Conservation (phyloP, 2,113 vertebrate genomes). For the Megaleporinus macrocephalus region DNA sequence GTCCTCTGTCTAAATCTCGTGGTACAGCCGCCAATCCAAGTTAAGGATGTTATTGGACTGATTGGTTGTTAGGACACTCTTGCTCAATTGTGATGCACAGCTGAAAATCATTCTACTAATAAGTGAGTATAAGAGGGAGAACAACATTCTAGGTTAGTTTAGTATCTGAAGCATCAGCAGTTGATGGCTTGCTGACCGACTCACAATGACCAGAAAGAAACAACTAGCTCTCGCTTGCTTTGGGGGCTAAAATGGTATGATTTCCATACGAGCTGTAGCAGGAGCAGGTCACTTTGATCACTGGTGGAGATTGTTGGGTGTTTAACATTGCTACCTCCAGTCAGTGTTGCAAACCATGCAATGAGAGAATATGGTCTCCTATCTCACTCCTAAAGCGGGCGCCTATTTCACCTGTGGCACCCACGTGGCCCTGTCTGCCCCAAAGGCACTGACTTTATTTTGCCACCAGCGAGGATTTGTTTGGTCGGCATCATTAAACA, state of each 20-base stretch:
- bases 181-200: too few relatives aligned
- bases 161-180: too few relatives aligned
- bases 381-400: background rate
- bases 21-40: too few relatives aligned
- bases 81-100: too few relatives aligned
- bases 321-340: background rate
- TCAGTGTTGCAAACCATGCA: background rate
- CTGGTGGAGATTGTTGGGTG: background rate
- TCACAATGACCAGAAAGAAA: too few relatives aligned
- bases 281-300: background rate
- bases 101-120: too few relatives aligned
- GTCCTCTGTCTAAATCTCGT: too few relatives aligned
- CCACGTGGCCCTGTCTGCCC: background rate
- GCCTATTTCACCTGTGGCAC: background rate
- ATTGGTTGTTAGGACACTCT: too few relatives aligned
- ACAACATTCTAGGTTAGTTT: too few relatives aligned
- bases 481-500: slow-evolving; percentile 7
- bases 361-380: background rate
- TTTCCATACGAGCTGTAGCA: slow-evolving; percentile 3
- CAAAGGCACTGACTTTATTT: background rate
- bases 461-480: background rate
- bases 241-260: background rate
- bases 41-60: too few relatives aligned
- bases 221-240: background rate
- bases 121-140: too few relatives aligned